Conservation (phyloP, 2,888 invertebrate species). For the Troilus luridus region DNA sequence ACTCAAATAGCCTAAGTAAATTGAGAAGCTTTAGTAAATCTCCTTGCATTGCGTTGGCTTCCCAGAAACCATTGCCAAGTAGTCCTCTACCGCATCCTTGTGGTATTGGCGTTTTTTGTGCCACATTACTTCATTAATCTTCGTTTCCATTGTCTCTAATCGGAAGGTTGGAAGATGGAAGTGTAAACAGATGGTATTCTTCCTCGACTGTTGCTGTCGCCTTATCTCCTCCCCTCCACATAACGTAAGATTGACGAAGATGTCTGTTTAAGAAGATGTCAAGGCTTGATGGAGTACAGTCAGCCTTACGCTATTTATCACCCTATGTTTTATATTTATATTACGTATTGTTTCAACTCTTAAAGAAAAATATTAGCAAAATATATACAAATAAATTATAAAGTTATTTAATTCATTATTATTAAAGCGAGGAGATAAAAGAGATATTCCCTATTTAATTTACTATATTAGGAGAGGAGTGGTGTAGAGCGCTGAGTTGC, state of each 20-base stretch:
- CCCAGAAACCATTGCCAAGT: neutral
- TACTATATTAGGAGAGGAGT: too few relatives aligned
- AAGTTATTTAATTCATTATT: too few relatives aligned
- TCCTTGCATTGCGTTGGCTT: neutral
- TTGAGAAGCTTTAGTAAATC: slow-evolving; percentile 12
- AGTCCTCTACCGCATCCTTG: neutral
- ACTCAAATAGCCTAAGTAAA: neutral
- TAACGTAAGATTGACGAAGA: slow-evolving; percentile 37
- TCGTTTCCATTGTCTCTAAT: neutral
- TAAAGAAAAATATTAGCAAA: too few relatives aligned
- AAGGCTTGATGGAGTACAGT: slow-evolving; percentile 6
- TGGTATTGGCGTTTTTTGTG: neutral
- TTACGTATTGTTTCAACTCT: neutral
- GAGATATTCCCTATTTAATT: too few relatives aligned
- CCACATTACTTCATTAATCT: neutral
- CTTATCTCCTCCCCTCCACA: neutral
- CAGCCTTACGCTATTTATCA: neutral
- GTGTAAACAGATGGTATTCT: neutral
- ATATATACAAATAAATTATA: too few relatives aligned
- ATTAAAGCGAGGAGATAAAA: too few relatives aligned
- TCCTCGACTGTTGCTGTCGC: neutral
- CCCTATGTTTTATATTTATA: neutral
- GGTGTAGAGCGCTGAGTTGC: too few relatives aligned
- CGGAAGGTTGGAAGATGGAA: neutral
- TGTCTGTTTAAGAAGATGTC: neutral